Conservation (phyloP, 1,140 invertebrate species). For the Drosophila bipectinata region DNA sequence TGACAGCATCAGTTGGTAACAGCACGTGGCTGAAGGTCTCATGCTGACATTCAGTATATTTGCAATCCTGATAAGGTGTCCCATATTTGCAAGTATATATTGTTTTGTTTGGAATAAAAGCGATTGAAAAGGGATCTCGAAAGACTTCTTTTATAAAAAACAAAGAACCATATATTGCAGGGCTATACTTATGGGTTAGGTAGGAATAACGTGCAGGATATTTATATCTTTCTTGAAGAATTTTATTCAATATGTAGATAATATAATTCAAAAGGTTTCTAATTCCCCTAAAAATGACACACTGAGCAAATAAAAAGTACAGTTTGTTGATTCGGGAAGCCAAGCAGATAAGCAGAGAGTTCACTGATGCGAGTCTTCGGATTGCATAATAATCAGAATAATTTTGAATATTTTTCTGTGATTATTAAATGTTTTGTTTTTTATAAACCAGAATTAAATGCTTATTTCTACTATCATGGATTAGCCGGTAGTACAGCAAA, state of each 20-base stretch:
- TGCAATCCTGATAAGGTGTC: conserved; percentile 22
- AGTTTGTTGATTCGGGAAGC: conserved; percentile 38
- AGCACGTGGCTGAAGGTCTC: conserved; percentile 29
- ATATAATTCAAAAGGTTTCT: too few relatives aligned
- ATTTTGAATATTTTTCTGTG: not conserved
- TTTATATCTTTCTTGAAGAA: too few relatives aligned
- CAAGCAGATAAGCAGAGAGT: conserved; percentile 9
- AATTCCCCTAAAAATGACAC: conserved; percentile 7
- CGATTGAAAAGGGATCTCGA: not conserved
- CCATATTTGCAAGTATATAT: conserved; percentile 1
- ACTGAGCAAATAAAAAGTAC: conserved; percentile 49
- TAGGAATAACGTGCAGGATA: too few relatives aligned
- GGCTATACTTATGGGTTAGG: too few relatives aligned
- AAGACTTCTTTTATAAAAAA: not conserved
- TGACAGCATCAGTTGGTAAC: conserved; percentile 7
- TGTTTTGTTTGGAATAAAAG: not conserved
- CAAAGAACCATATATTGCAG: too few relatives aligned
- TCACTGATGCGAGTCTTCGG: too few relatives aligned
- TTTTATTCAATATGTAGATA: too few relatives aligned
- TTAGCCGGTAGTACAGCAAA: not conserved
- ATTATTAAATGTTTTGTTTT: not conserved
- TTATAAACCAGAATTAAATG: not conserved
- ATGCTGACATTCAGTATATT: conserved; percentile 4
- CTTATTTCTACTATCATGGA: not conserved
- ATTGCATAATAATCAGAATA: conserved; percentile 8